Evolutionary conservation across 2,797 vertebrate genomes (phyloP).

Genomic region (Fratercula arctica): DNA sequence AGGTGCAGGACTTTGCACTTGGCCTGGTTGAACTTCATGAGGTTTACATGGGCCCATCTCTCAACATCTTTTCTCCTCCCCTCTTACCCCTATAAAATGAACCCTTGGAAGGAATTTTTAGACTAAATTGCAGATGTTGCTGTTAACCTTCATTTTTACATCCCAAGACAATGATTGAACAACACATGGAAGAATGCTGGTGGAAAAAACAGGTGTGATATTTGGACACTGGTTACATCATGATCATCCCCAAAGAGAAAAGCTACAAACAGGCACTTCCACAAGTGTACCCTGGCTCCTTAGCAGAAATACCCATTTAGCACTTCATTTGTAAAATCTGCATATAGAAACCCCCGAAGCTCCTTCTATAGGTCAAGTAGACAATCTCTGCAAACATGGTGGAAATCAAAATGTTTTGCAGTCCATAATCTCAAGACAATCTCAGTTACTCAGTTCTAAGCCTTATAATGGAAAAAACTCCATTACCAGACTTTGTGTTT

Average conservation of each 20-base stretch:
- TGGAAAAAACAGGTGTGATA: background rate
- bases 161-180: background rate
- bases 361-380: background rate
- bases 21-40: too few relatives aligned
- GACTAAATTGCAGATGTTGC: background rate
- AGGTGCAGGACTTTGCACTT: too few relatives aligned
- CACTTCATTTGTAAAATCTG: background rate
- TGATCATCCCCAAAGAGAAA: background rate
- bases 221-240: background rate
- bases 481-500: background rate
- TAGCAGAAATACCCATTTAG: background rate
- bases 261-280: background rate
- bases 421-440: background rate
- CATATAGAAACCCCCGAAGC: background rate
- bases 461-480: background rate
- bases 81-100: background rate
- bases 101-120: background rate
- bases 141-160: background rate
- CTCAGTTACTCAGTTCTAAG: background rate
- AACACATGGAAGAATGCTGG: background rate
- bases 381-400: background rate
- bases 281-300: rapidly evolving
- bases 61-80: background rate
- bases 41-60: too few relatives aligned
- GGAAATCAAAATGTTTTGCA: rapidly evolving